These are phyloP conservation scores for Rhineura floridana DNA, from an alignment of 2,113 vertebrate species.

Conservation along the genomic window DNA sequence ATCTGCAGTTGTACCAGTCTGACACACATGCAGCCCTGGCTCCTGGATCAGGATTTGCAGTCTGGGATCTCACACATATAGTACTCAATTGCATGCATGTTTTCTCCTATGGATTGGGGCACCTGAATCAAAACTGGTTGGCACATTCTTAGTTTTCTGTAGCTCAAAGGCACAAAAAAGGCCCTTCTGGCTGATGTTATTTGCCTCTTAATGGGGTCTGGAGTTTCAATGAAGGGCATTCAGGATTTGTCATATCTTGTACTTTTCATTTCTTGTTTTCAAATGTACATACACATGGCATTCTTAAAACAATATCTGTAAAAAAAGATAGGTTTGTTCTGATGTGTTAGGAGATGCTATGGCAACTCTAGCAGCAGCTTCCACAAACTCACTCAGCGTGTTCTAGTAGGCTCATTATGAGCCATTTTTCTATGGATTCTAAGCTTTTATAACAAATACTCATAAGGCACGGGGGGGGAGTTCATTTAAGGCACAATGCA, in stretches of 20 bases:
- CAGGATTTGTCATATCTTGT: background rate
- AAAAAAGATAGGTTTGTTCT: background rate
- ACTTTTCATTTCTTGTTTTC: background rate
- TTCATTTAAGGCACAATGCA: background rate
- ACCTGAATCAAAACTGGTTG: background rate
- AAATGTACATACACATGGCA: background rate
- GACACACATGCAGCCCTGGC: too few relatives aligned
- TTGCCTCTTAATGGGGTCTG: background rate
- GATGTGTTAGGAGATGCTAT: background rate
- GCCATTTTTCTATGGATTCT: conserved; percentile 42
- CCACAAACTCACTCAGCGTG: conserved; percentile 35
- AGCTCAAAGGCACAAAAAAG: background rate
- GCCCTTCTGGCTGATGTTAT: background rate
- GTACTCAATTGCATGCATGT: background rate
- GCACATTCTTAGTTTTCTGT: background rate
- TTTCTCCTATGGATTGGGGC: background rate
- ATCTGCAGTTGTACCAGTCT: background rate
- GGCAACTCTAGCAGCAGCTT: background rate
- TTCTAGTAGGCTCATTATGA: conserved; percentile 7
- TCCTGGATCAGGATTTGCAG: background rate
- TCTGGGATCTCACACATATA: background rate
- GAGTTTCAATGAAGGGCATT: background rate
- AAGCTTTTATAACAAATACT: conserved; percentile 35
- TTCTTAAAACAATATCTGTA: conserved; percentile 7
- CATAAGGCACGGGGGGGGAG: conserved; percentile 13